Conservation (phyloP, 2,888 invertebrate species). For the Erebia palarica region DNA sequence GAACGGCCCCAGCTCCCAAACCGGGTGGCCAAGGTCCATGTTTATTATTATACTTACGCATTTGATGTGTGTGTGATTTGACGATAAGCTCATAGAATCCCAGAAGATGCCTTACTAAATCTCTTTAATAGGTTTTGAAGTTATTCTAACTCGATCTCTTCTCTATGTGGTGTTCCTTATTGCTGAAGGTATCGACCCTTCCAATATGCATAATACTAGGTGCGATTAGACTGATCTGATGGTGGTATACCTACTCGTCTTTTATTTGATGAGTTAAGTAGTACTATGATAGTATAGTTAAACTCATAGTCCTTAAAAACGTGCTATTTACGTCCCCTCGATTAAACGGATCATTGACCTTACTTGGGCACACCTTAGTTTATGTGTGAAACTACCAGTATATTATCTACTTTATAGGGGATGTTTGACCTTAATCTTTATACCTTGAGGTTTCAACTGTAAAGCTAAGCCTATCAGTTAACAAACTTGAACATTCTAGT, state of each 20-base stretch:
- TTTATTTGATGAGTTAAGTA: no score
- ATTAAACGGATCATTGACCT: background rate
- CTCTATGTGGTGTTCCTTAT: no score
- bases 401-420: background rate
- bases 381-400: background rate
- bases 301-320: no score
- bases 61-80: background rate
- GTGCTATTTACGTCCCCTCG: no score
- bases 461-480: background rate
- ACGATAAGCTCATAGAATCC: slow-evolving; percentile 5
- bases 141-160: no score
- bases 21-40: slow-evolving; percentile 28
- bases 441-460: background rate
- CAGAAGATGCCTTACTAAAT: no score
- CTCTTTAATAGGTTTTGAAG: no score
- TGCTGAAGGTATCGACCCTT: no score
- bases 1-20: slow-evolving; percentile 27
- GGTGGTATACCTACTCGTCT: no score
- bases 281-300: no score
- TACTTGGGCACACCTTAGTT: background rate
- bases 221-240: no score
- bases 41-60: slow-evolving; percentile 10
- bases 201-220: no score
- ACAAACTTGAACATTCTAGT: background rate
- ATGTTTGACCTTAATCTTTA: background rate